phyloP scores from a whole-genome alignment of 2,888 invertebrate species.

The Smittia aterrima region DNA sequence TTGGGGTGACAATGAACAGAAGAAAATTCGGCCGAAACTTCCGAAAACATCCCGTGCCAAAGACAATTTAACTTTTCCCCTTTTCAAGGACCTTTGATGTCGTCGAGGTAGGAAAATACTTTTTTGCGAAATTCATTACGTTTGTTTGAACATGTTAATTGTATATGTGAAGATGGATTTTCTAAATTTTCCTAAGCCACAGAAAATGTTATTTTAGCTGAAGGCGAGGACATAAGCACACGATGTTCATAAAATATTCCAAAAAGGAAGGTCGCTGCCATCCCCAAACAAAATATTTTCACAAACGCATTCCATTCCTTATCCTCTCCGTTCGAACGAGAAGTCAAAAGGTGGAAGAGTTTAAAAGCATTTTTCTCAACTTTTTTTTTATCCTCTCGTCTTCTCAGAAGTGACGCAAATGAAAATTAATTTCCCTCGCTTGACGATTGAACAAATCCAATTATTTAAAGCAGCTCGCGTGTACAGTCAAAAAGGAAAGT shows the following conservation, averaged over 20 bases:
- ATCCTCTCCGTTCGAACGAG: background rate
- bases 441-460: background rate
- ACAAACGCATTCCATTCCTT: background rate
- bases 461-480: background rate
- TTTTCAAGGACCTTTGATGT: background rate
- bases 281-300: background rate
- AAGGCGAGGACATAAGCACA: background rate
- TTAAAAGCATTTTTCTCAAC: background rate
- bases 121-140: background rate
- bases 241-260: background rate
- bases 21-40: background rate
- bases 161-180: background rate
- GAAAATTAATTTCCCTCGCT: background rate
- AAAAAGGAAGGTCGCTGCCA: background rate
- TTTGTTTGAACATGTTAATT: slow-evolving; percentile 11
- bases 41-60: background rate
- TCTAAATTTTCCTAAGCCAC: background rate
- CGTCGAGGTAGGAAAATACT: background rate
- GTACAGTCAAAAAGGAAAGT: background rate
- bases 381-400: background rate
- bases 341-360: background rate
- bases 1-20: background rate
- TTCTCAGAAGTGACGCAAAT: background rate
- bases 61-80: background rate
- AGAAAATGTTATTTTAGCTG: slow-evolving; percentile 5